Base-by-base conservation (phyloP, 2,113 vertebrate genomes). In the Takifugu bimaculatus region DNA sequence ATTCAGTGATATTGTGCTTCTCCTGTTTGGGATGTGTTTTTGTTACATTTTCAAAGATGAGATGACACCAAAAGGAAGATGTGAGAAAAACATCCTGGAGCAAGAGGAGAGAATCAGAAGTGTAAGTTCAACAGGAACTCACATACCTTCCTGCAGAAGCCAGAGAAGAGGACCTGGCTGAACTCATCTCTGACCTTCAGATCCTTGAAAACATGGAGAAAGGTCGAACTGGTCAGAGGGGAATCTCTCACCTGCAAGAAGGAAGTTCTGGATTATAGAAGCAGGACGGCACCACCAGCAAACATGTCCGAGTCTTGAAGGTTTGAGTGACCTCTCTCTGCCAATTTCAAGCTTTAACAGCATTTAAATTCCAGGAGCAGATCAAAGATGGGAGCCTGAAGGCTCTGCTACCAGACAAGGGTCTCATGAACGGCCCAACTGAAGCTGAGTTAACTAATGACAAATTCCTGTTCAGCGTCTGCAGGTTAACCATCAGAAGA, bases 121-220 rank as follows among this genome's bases (percentile, higher is more conserved):
- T 20, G 20, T 20, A 20, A 20, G 20, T 20, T 20, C 20, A 20
- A 20, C 20, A 20, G 20, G 20, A 20, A 20, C 20, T 20, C 35
- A 39, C 35, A 1, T 85, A 97, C 95, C 94, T 97, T 98, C 13
- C 95, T 90, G 55, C 95, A 92, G 2, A 93, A 92, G 59, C 92
- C 82, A 0, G 95, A 96, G 79, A 98, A 98, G 54, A 98, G 89
- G 59, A 96, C 89, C 0, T 85, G 70, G 28, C 47, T 15, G 56
- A 90, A 94, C 45, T 90, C 80, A 5, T 94, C 90, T 76, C 89
- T 95, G 70, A 89, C 90, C 77, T 77, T 90, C 51, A 97, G 92
- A 13, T 88, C 77, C 72, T 93, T 91, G 63, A 92, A 82, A 0
- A 82, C 71, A 9, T 83, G 86, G 4, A 88, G 39, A 11, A 96